A percentile compares a stretch with the other conserved stretches of the same genome.
These are phyloP conservation scores for Drosophila meridiana DNA, from an alignment of 2,888 invertebrate species.

Conservation along the genomic window DNA sequence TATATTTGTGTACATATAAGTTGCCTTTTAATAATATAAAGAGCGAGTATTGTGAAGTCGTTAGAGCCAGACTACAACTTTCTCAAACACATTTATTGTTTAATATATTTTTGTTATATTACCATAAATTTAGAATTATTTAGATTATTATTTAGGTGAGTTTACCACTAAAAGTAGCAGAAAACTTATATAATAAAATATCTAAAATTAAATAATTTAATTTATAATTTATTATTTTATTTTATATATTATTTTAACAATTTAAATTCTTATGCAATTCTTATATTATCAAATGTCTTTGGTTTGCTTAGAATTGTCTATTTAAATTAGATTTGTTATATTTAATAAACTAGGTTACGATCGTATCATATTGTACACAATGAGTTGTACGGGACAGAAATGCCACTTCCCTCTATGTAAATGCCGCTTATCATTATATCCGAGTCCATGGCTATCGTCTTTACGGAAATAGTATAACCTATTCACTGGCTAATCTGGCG, in stretches of 20 bases:
- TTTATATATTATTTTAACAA: too few relatives aligned
- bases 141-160: too few relatives aligned
- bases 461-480: conserved; percentile 27
- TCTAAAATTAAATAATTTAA: too few relatives aligned
- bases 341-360: not conserved
- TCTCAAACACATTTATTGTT: too few relatives aligned
- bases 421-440: conserved; percentile 8
- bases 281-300: not conserved
- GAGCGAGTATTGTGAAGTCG: not conserved
- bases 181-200: too few relatives aligned
- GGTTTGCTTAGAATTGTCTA: too few relatives aligned
- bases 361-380: not conserved
- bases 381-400: conserved; percentile 1
- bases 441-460: conserved; percentile 14
- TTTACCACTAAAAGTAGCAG: too few relatives aligned
- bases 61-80: not conserved
- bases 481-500: conserved; percentile 1
- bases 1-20: not conserved
- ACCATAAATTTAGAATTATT: too few relatives aligned
- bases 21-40: not conserved
- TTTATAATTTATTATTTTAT: not conserved
- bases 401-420: conserved; percentile 14
- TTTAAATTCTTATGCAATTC: too few relatives aligned
- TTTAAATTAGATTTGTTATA: not conserved
- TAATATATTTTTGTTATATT: too few relatives aligned